phyloP scores from a whole-genome alignment of 2,797 vertebrate species.

The Pangasius djambal region DNA sequence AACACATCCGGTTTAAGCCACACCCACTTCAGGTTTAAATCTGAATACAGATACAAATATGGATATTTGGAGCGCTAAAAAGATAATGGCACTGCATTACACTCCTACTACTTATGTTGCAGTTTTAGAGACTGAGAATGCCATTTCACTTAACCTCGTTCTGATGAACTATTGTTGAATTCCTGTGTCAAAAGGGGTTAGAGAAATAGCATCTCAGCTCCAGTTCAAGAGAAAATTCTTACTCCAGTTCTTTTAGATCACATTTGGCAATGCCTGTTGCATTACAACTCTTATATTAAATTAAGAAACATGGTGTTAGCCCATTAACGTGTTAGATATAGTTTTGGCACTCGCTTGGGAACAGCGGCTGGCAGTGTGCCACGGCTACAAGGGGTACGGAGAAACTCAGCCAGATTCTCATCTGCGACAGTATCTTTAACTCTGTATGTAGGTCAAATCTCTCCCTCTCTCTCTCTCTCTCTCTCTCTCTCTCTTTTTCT shows the following conservation, averaged over 20 bases:
- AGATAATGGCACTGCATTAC: not conserved
- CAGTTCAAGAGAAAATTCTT: not conserved
- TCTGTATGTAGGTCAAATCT: slow-evolving; percentile 65
- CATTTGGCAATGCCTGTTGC: not conserved
- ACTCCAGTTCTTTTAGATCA: not conserved
- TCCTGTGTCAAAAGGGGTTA: not conserved
- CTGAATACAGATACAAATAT: not conserved
- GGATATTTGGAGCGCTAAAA: too few species aligned
- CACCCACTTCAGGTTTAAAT: not conserved
- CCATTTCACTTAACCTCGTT: not conserved
- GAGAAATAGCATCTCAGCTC: not conserved
- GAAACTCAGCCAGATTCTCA: slow-evolving; percentile 50
- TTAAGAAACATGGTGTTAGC: not conserved
- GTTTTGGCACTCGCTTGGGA: slow-evolving; percentile 19
- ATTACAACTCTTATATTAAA: not conserved
- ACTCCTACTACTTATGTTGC: not conserved
- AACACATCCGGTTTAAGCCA: not conserved
- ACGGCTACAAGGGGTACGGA: slow-evolving; percentile 48
- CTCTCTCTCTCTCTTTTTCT: slow-evolving; percentile 52
- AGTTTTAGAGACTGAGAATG: not conserved
- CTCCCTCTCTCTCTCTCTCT: slow-evolving; percentile 39
- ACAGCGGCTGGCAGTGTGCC: slow-evolving; percentile 47
- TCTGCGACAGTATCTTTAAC: slow-evolving; percentile 58
- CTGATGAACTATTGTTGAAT: not conserved
- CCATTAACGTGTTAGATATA: not conserved